These are phyloP conservation scores for Chloroceryle aenea DNA, from an alignment of 2,113 vertebrate genomes.

Conservation along the genomic window DNA sequence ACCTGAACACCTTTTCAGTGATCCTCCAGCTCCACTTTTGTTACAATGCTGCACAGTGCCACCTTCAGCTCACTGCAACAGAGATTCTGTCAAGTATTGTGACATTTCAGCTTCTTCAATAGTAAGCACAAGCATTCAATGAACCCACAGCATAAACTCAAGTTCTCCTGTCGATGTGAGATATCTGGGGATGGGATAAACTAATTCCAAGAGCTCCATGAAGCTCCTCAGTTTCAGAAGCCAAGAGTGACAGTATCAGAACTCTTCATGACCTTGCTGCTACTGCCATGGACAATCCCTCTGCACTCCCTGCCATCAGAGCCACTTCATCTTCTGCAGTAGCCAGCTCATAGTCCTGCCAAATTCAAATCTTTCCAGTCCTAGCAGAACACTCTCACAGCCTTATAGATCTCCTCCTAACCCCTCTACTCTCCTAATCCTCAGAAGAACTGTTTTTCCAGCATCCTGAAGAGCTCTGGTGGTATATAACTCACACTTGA, in stretches of 20 bases:
- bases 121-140: not conserved
- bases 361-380: not conserved
- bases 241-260: not conserved
- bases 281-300: not conserved
- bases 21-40: not conserved
- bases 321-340: not conserved
- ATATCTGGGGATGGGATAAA: not conserved
- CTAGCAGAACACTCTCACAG: not conserved
- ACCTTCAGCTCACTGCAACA: not conserved
- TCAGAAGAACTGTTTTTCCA: not conserved
- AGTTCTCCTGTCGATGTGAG: accelerated
- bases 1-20: not conserved
- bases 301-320: not conserved
- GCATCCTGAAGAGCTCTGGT: not conserved
- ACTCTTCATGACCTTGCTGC: not conserved
- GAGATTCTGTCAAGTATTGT: not conserved
- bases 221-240: not conserved
- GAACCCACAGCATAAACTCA: not conserved
- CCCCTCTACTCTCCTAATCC: not conserved
- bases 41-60: not conserved
- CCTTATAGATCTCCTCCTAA: not conserved
- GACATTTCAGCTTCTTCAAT: not conserved
- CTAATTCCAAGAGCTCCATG: not conserved
- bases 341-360: not conserved
- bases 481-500: not conserved